Evolutionary conservation across 1,140 invertebrate genomes (phyloP).

Genomic region (Monochamus saltuarius): DNA sequence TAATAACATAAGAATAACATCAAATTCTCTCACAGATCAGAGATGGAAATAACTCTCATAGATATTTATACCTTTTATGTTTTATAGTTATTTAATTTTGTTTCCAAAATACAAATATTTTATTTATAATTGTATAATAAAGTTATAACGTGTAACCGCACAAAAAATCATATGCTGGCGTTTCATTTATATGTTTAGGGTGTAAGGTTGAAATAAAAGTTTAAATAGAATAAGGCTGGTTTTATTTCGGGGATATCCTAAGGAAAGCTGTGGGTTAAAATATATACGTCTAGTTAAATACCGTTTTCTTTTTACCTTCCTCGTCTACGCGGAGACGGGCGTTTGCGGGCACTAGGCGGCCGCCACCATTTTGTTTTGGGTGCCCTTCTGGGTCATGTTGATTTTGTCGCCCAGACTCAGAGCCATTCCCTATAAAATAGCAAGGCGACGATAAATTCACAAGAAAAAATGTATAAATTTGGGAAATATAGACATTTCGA

Average conservation of each 20-base stretch:
- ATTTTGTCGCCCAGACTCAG: slow-evolving; percentile 95
- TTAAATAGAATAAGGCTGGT: neutral
- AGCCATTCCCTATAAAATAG: slow-evolving; percentile 84
- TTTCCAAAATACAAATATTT: slow-evolving; percentile 18
- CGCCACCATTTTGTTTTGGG: slow-evolving; percentile 60
- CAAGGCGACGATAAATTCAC: too few relatives aligned
- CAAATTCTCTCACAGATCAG: slow-evolving; percentile 4
- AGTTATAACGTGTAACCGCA: slow-evolving; percentile 36
- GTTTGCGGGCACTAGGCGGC: slow-evolving; percentile 48
- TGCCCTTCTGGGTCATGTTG: slow-evolving; percentile 83
- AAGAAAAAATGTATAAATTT: neutral
- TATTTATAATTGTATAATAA: slow-evolving; percentile 31
- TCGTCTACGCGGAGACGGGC: too few relatives aligned
- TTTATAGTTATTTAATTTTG: slow-evolving; percentile 25
- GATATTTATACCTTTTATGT: slow-evolving; percentile 1
- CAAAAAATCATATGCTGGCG: slow-evolving; percentile 23
- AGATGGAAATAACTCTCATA: slow-evolving; percentile 8
- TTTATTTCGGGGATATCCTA: neutral
- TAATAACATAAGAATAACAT: neutral
- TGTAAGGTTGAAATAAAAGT: slow-evolving; percentile 15
- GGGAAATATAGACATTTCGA: neutral
- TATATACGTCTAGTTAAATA: slow-evolving; percentile 6
- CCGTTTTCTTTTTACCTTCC: too few relatives aligned
- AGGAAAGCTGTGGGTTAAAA: neutral
- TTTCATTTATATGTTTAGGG: slow-evolving; percentile 25